These are phyloP conservation scores for Umimayanthus kanabou DNA, from an alignment of 92 coral and sea anemone species.

Conservation along the genomic window DNA sequence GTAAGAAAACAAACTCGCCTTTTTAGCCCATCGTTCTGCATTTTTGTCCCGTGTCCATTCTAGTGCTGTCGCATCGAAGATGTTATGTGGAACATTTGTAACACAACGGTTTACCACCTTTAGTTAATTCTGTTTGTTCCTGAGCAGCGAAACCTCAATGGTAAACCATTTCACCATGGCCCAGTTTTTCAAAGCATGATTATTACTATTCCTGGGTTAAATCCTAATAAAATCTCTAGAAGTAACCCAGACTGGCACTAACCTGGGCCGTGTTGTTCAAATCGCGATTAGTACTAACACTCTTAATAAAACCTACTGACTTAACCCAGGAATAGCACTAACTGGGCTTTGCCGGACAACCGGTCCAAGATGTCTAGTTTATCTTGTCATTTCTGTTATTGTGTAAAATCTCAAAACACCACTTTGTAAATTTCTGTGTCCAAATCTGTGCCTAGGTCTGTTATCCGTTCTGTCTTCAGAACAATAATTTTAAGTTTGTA, in stretches of 20 bases:
- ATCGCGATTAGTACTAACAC: too few relatives aligned
- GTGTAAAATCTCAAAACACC: not conserved
- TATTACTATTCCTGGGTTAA: too few relatives aligned
- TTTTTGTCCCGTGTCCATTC: not conserved
- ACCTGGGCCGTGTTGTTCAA: too few relatives aligned
- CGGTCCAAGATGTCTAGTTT: not conserved
- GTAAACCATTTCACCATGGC: too few relatives aligned
- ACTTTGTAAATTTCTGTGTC: not conserved
- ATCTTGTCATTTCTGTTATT: not conserved
- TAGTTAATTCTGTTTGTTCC: not conserved
- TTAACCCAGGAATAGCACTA: too few relatives aligned
- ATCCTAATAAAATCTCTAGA: too few relatives aligned
- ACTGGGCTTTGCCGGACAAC: too few relatives aligned
- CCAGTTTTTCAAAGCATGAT: too few relatives aligned
- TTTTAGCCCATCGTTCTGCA: too few relatives aligned
- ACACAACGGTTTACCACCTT: not conserved
- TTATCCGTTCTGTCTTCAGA: not conserved
- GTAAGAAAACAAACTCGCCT: constrained; percentile 38
- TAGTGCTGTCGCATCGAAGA: not conserved
- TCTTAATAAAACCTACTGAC: too few relatives aligned
- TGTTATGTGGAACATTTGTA: not conserved
- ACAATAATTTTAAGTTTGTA: not conserved
- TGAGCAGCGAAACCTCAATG: not conserved
- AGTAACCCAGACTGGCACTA: too few relatives aligned
- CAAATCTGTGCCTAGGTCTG: not conserved